Base-by-base conservation (phyloP, 2,113 vertebrate genomes). In the Odocoileus virginianus region DNA sequence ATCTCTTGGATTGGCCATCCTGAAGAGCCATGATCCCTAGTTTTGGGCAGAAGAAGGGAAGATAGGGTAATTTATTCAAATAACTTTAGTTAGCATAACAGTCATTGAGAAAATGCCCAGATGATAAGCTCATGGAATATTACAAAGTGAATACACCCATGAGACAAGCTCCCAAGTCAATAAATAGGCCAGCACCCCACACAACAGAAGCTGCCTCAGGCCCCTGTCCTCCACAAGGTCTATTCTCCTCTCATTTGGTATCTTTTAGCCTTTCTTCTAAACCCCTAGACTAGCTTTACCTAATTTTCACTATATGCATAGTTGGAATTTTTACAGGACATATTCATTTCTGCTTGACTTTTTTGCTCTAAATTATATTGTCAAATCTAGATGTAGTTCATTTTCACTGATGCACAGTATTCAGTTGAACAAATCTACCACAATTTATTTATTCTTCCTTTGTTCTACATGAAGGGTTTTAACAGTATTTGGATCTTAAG, bases 321-420 rank as follows among this genome's bases (percentile, higher is more conserved):
- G 36, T 15, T 83, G 3, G 30, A 81, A 15, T 71, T 83, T 74
- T 30, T 4, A 55, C 14, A 27, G 6, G 40, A 43, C 16, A 2
- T 89, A 52, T 64, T 94, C 17, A 76, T 61, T 91, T 82, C 25
- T 74, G 52, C 1, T 21, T 89, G 45, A 3, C 2, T 28, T 67
- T 97, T 93, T 47, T 30, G 10, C 12, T 96, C 7, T 57, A 19
- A 3, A 17, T 45, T n/a, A 43, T 81, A 13, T 78, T 23, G 17
- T 71, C 9, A 87, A 74, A 3, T 58, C 43, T 36, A 83, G 23
- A 54, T 28, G 9, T 21, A 57, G 17, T 87, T 95, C n/a, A 21
- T 89, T 84, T 33, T 89, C 58, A 91, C 7, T 93, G 71, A 23
- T 79, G 36, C 9, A 92, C 78, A n/a, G 28, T 43, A 92, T 74